Conservation (phyloP, 2,888 invertebrate genomes). For the Caenorhabditis macrosperma region DNA sequence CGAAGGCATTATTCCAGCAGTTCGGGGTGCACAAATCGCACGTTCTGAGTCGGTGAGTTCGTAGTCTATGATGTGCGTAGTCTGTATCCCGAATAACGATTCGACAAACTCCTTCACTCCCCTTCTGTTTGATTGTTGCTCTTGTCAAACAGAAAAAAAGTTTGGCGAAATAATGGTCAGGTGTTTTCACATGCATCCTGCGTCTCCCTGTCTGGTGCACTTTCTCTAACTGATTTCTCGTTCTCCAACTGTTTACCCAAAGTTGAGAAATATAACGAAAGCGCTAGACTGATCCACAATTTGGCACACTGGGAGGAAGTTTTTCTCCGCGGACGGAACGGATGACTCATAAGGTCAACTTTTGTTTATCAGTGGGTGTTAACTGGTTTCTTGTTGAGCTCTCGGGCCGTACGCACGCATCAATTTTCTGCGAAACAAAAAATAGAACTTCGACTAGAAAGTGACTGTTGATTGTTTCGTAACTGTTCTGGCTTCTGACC, state of each 20-base stretch:
- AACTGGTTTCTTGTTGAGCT: slow-evolving; percentile 2
- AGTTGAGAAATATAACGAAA: slow-evolving; percentile 18
- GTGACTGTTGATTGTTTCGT: not conserved
- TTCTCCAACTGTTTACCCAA: not conserved
- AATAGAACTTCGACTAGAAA: not conserved
- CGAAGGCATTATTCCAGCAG: slow-evolving; percentile 51
- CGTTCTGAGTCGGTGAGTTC: slow-evolving; percentile 25
- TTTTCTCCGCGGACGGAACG: not conserved
- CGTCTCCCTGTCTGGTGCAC: not conserved
- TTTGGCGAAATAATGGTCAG: slow-evolving; percentile 14
- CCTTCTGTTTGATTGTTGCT: not conserved
- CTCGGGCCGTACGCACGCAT: not conserved
- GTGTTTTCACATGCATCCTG: not conserved
- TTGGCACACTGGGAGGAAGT: too few species aligned
- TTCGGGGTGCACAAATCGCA: slow-evolving; percentile 27
- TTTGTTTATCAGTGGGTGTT: slow-evolving; percentile 14
- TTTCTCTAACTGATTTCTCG: not conserved
- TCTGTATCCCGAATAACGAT: not conserved
- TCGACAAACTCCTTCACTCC: too few species aligned
- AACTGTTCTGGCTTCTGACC: slow-evolving; percentile 2
- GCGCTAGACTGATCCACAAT: too few species aligned
- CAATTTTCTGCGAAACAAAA: not conserved
- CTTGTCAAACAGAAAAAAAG: not conserved
- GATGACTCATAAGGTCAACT: not conserved
- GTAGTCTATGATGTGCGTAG: not conserved